These are phyloP conservation scores for Nothura maculosa DNA, from an alignment of 2,797 vertebrate species.

Conservation along the genomic window DNA sequence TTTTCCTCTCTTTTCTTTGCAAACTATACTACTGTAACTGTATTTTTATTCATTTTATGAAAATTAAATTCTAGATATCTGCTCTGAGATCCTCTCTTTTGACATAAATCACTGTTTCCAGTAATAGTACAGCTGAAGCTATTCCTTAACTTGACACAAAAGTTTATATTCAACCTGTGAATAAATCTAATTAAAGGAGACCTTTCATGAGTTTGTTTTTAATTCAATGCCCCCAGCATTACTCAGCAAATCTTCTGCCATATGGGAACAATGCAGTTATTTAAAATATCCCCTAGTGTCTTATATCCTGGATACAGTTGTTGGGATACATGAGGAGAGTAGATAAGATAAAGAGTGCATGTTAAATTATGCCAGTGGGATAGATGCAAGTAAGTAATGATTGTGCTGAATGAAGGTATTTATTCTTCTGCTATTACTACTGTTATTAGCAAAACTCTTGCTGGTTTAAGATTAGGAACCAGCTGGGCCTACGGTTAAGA, in stretches of 20 bases:
- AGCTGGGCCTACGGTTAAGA: constrained; percentile 32
- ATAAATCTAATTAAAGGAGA: not conserved
- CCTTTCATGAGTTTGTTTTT: not conserved
- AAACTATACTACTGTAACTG: not conserved
- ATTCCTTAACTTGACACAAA: not conserved
- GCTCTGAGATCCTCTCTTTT: not conserved
- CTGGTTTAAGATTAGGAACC: constrained; percentile 26
- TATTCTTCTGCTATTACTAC: constrained; percentile 39
- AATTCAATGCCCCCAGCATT: not conserved
- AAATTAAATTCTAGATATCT: not conserved
- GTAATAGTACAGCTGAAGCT: accelerated
- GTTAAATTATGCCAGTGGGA: not conserved
- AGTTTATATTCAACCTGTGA: not conserved
- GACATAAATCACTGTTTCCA: not conserved
- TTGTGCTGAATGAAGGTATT: constrained; percentile 9
- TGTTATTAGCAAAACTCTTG: constrained; percentile 38
- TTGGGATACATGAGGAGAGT: not conserved
- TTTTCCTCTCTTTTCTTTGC: not conserved
- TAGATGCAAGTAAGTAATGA: constrained; percentile 32
- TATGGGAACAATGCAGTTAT: not conserved
- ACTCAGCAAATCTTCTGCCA: not conserved
- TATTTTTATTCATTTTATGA: not conserved
- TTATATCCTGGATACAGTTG: not conserved
- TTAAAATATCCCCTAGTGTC: not conserved
- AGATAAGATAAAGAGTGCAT: not conserved